These are phyloP conservation scores for Batillaria attramentaria DNA, from an alignment of 1,140 invertebrate species.

Conservation along the genomic window DNA sequence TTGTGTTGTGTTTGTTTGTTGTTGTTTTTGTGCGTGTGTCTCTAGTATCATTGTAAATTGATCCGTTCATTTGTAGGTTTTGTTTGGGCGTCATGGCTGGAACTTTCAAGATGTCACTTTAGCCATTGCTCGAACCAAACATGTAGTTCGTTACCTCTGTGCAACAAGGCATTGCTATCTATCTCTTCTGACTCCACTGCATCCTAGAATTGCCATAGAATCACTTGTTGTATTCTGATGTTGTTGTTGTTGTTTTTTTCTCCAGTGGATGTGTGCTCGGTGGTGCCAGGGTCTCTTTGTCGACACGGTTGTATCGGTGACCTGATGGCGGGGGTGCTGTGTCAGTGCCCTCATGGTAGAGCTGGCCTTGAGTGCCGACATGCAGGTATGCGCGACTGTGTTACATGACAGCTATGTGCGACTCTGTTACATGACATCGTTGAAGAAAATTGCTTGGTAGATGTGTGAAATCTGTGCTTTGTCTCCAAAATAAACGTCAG, in stretches of 20 bases:
- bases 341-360: conserved; percentile 18
- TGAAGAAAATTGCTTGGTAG: too few relatives aligned
- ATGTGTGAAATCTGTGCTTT: too few relatives aligned
- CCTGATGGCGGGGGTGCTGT: conserved; percentile 20
- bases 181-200: too few relatives aligned
- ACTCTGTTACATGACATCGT: neutral
- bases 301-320: conserved; percentile 17
- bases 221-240: too few relatives aligned
- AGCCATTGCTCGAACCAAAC: too few relatives aligned
- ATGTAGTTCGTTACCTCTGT: too few relatives aligned
- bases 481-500: neutral
- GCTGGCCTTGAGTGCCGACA: conserved; percentile 21
- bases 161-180: too few relatives aligned
- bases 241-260: neutral
- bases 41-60: too few relatives aligned
- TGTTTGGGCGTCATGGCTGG: too few relatives aligned
- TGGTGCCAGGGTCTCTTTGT: neutral
- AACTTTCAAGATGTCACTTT: too few relatives aligned
- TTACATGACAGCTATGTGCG: neutral
- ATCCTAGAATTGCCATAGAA: too few relatives aligned
- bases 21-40: neutral
- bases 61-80: too few relatives aligned
- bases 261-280: neutral
- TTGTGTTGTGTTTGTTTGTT: neutral
- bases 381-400: conserved; percentile 6